Conservation (phyloP, 92 coral and sea anemone species). For the Galaxea fascicularis region DNA sequence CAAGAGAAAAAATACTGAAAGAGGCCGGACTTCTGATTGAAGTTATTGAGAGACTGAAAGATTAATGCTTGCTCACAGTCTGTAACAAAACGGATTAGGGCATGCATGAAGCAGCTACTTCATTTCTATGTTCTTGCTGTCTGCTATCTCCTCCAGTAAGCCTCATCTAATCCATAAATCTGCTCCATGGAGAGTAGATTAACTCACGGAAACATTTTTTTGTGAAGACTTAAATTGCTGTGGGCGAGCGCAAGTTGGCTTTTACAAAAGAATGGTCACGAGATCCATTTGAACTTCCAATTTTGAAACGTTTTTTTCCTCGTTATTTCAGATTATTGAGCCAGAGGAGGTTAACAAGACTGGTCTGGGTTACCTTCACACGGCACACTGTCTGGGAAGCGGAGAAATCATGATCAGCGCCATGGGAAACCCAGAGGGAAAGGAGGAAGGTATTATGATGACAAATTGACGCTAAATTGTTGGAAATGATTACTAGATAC, state of each 20-base stretch:
- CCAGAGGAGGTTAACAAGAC: constrained; percentile 90
- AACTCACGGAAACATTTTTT: too few species aligned
- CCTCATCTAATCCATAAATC: too few species aligned
- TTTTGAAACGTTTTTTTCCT: too few species aligned
- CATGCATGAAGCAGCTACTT: too few species aligned
- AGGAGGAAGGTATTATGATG: constrained; percentile 76
- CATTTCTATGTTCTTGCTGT: too few species aligned
- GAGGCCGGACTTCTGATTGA: neutral
- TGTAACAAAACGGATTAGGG: too few species aligned
- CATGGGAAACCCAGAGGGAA: constrained; percentile 87
- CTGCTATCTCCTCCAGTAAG: too few species aligned
- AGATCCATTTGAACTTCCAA: neutral
- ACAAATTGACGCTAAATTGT: too few species aligned
- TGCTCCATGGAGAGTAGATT: too few species aligned
- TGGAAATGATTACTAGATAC: too few species aligned
- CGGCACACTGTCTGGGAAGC: constrained; percentile 91
- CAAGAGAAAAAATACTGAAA: neutral
- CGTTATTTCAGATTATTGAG: constrained; percentile 73
- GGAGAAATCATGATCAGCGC: constrained; percentile 98
- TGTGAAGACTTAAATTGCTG: too few species aligned
- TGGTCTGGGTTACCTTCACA: constrained; percentile 81
- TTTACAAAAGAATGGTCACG: neutral
- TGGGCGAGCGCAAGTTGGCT: neutral
- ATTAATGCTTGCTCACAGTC: too few species aligned
- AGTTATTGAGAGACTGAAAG: neutral